Evolutionary conservation across 2,888 invertebrate genomes (phyloP), one percentile per base, ranked within the genome.

Genomic region (Steromphala cineraria): DNA sequence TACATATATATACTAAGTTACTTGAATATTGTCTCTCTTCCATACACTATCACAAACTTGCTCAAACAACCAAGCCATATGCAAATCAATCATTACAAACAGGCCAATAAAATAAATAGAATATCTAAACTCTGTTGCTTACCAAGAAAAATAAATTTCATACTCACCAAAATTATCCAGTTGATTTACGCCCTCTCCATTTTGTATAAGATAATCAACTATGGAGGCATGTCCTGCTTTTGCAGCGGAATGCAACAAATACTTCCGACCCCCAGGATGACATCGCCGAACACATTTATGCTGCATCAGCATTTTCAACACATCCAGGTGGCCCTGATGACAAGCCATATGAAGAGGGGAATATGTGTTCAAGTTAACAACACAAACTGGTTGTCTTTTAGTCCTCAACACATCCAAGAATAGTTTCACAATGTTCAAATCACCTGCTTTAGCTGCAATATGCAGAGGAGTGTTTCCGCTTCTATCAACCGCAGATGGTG

Each of bases 381-480:
- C 28, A 55, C 76, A 76, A 7, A 55, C 53, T 5, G 76, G 8
- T 53, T 53, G 55, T 31, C 31, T 76, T 15, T n/a, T 36, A 1
- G 10, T 28, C 13, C 36, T 1, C 28, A 76, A 55, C 15, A 24
- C 53, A 10, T 24, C 53, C 17, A 76, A 28, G 28, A 76, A 19
- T 55, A 76, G 55, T 31, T 55, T 28, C 15, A 76, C 55, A 3
- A 53, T 28, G 15, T 53, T 15, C n/a, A 17, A 24, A 31, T 24
- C n/a, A 31, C 76, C 76, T 4, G n/a, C 24, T n/a, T 24, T 31
- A 0, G 76, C 55, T 10, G 76, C 76, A 17, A 55, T 17, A 36
- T 76, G 76, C 31, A 76, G 53, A 76, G 76, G 76, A 2, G 76
- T 76, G 55, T 76, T 55, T 10, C 76, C 76, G n/a, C 36, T 55